Conservation (phyloP, 2,797 vertebrate genomes). For the Cossypha polioptera region DNA sequence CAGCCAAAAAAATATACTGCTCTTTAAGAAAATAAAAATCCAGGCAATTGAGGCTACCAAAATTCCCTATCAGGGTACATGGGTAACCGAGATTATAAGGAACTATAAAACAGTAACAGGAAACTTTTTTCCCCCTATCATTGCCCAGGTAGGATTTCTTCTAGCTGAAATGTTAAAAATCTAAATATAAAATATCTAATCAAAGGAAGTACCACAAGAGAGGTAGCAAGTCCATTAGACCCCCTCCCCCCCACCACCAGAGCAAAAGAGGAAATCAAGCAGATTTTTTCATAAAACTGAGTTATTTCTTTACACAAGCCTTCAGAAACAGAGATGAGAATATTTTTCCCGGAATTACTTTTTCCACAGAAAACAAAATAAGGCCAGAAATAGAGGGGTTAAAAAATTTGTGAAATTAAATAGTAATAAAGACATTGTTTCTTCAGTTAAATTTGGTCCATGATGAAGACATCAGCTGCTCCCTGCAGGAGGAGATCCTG, state of each 20-base stretch:
- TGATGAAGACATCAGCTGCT: neutral
- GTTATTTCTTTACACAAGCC: neutral
- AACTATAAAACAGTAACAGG: neutral
- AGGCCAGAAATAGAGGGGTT: neutral
- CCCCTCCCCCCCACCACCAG: accelerated
- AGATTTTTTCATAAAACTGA: neutral
- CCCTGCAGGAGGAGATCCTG: neutral
- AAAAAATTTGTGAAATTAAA: neutral
- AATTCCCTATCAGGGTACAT: neutral
- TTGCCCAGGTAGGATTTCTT: neutral
- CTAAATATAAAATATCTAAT: neutral
- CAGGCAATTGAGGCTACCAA: neutral
- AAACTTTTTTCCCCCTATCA: neutral
- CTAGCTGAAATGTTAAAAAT: neutral
- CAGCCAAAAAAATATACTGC: neutral
- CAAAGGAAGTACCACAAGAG: neutral
- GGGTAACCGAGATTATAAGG: neutral
- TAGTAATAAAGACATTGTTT: neutral
- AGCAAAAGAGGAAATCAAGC: neutral
- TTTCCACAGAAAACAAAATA: neutral
- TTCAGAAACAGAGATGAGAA: neutral
- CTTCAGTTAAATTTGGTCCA: neutral
- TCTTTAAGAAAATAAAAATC: neutral
- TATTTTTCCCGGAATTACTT: neutral
- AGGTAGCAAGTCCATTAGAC: neutral